phyloP scores from a whole-genome alignment of 2,888 invertebrate species.

The Rotaria magnacalcarata region DNA sequence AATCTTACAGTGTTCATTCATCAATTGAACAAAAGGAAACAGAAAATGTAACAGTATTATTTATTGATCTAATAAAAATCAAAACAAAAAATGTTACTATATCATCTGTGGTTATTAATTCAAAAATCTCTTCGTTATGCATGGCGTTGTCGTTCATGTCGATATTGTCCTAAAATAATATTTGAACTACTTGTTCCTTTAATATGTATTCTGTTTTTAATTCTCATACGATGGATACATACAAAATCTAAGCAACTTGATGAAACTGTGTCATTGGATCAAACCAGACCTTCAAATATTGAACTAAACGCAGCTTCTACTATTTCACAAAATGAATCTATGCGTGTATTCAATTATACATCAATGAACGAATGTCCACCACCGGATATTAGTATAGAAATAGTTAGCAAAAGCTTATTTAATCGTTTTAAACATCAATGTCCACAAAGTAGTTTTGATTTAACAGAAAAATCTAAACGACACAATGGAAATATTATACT shows the following conservation, averaged over 20 bases:
- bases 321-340: neutral
- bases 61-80: no score
- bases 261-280: neutral
- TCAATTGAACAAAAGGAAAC: neutral
- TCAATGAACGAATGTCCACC: neutral
- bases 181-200: neutral
- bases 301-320: neutral
- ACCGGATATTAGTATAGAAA: neutral
- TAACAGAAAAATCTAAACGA: neutral
- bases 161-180: neutral
- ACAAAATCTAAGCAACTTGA: neutral
- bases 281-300: neutral
- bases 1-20: neutral
- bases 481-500: neutral
- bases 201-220: neutral
- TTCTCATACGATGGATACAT: conserved; percentile 5
- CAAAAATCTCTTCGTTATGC: conserved; percentile 33
- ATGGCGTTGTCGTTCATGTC: conserved; percentile 15
- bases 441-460: neutral
- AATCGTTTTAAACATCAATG: neutral
- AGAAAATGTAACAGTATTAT: no score
- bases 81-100: neutral
- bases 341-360: neutral
- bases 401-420: neutral
- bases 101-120: neutral